These are phyloP conservation scores for Geococcyx californianus DNA, from an alignment of 2,113 vertebrate genomes.

Conservation along the genomic window DNA sequence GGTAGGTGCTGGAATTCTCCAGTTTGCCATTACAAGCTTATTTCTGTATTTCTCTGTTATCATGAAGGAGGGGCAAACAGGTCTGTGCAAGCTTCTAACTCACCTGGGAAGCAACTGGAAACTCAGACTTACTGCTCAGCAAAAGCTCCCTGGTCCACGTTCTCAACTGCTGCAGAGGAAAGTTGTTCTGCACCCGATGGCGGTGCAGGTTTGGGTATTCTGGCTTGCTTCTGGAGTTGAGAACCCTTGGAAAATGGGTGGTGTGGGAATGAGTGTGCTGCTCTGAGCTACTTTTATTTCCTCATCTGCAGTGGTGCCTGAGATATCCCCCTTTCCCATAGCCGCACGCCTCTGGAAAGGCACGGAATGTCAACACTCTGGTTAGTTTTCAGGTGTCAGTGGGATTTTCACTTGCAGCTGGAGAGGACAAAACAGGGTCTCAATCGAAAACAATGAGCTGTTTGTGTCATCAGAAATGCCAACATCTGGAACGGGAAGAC, in stretches of 20 bases:
- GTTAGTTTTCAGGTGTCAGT: neutral
- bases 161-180: neutral
- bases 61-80: slow-evolving; percentile 29
- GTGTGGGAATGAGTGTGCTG: neutral
- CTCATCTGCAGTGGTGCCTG: neutral
- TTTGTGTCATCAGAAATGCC: neutral
- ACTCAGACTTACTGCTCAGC: neutral
- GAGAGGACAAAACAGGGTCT: neutral
- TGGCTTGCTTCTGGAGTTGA: neutral
- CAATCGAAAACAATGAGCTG: neutral
- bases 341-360: neutral
- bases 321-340: neutral
- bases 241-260: neutral
- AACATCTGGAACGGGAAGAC: neutral
- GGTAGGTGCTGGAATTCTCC: slow-evolving; percentile 19
- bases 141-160: neutral
- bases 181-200: neutral
- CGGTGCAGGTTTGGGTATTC: neutral
- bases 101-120: neutral
- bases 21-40: neutral
- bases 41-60: neutral
- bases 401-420: neutral
- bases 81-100: slow-evolving; percentile 46
- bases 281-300: neutral
- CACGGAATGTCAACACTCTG: neutral